phyloP scores from a whole-genome alignment of 2,113 vertebrate genomes.

The Charadrius vociferus region DNA sequence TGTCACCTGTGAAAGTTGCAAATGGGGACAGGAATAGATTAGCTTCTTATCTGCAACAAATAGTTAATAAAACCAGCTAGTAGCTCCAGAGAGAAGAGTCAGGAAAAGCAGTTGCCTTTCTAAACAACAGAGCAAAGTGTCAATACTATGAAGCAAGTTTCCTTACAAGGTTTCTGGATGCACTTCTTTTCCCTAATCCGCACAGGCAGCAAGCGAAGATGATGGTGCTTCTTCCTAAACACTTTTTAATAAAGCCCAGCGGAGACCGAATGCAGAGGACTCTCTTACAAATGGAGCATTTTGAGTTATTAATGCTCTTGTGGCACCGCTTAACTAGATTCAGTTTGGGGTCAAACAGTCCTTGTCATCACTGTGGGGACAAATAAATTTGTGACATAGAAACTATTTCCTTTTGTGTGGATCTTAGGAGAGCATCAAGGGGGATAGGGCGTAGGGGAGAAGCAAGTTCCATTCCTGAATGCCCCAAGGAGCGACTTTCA shows the following conservation, averaged over 20 bases:
- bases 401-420: neutral
- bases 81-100: neutral
- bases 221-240: neutral
- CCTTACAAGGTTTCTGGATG: neutral
- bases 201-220: neutral
- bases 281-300: neutral
- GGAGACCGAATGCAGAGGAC: neutral
- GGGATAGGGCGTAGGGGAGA: accelerated
- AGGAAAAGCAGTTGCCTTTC: neutral
- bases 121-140: neutral
- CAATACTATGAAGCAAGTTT: neutral
- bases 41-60: neutral
- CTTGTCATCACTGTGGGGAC: neutral
- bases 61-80: neutral
- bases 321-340: neutral
- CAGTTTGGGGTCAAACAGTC: neutral
- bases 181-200: neutral
- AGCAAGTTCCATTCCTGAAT: neutral
- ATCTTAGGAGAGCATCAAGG: neutral
- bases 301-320: neutral
- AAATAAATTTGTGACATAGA: neutral
- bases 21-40: neutral
- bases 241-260: neutral
- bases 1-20: neutral
- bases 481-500: neutral